Base-by-base conservation (phyloP, 2,888 invertebrate species). In the Dichetophora obliterata region DNA sequence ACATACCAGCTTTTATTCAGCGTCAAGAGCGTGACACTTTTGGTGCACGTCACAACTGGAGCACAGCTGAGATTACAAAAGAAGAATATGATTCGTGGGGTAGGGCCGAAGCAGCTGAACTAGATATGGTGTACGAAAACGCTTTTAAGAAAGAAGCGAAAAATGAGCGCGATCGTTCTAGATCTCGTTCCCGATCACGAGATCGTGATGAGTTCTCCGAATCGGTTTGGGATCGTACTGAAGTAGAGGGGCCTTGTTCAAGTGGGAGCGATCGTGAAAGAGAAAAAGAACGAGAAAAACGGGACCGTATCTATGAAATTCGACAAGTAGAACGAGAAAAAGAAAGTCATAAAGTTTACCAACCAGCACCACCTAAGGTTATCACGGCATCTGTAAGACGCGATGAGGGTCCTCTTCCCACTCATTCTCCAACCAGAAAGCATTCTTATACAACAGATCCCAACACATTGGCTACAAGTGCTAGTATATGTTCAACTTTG, bases 11-110 rank as follows among this genome's bases (percentile, higher is more conserved):
- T 5, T 94, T 94, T 82, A 93, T 94, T 82, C 93, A 93, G 79
- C 91, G 94, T 2, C 93, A 94, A 81, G 94, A 94, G 82, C 89
- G 93, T 34, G 94, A 94, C 82, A 94, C 94, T 0, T 94, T 94
- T 80, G 94, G 94, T 0, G 94, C 94, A 0, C 93, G 94, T 76
- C 93, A 94, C 83, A 93, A 93, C 83, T 70, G 54, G 54, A 70
- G 54, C 54, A 54, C 34, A n/a, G 70, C 70, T 77, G 89, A 89
- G 66, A 83, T 85, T 19, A 83, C 84, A 1, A 87, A 86, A 68
- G 85, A 86, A 24, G 83, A 80, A 1, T 88, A 85, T 65, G 86
- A 86, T 75, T 86, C 87, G 16, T 91, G 91, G 91, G 91, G 90
- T 27, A 83, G 89, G 68, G 88, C 88, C 6, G 90, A 90, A 75